These are phyloP conservation scores for Meteorus cinctellus DNA, from an alignment of 2,888 invertebrate species.

Conservation along the genomic window DNA sequence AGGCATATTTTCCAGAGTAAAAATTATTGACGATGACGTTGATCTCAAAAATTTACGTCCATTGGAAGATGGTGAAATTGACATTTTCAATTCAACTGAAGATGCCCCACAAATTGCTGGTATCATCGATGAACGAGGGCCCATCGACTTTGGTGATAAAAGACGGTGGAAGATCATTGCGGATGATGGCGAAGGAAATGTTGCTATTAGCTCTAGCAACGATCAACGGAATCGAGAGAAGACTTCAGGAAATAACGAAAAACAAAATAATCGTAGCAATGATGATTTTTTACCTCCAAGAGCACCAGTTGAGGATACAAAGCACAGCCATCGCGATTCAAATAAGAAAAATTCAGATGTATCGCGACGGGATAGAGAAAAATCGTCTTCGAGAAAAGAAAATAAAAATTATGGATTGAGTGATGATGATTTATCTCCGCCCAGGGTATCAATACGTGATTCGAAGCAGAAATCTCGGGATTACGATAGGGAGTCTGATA, in stretches of 20 bases:
- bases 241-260: slow-evolving; percentile 27
- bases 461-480: no score
- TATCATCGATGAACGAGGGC: slow-evolving; percentile 84
- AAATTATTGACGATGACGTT: slow-evolving; percentile 91
- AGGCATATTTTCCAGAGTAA: slow-evolving; percentile 77
- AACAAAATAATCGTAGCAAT: slow-evolving; percentile 39
- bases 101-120: slow-evolving; percentile 94
- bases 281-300: slow-evolving; percentile 50
- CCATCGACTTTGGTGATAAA: slow-evolving; percentile 64
- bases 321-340: slow-evolving; percentile 48
- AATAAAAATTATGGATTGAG: slow-evolving; percentile 52
- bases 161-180: slow-evolving; percentile 71
- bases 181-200: slow-evolving; percentile 63
- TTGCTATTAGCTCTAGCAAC: slow-evolving; percentile 49
- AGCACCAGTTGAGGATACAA: slow-evolving; percentile 29
- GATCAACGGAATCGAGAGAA: slow-evolving; percentile 17
- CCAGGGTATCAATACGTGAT: slow-evolving; percentile 4
- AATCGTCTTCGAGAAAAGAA: slow-evolving; percentile 52
- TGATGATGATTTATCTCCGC: slow-evolving; percentile 51
- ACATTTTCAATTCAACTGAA: slow-evolving; percentile 83
- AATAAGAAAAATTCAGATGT: slow-evolving; percentile 62
- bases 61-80: slow-evolving; percentile 79
- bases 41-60: slow-evolving; percentile 79
- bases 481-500: no score
- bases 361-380: slow-evolving; percentile 54